phyloP scores from a whole-genome alignment of 2,888 invertebrate species.

The Panopea generosa region DNA sequence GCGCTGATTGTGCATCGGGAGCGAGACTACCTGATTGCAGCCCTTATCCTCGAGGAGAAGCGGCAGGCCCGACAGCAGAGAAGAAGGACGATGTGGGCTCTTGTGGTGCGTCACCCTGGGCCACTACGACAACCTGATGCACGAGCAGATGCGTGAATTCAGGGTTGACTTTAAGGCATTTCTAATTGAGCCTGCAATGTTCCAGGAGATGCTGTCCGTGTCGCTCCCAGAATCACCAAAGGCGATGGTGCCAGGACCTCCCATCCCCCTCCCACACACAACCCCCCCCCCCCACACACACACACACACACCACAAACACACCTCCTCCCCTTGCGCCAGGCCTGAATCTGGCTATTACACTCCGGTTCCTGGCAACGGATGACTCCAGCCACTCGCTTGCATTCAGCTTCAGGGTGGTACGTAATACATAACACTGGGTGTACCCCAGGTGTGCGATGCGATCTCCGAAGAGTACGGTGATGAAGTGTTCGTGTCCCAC shows the following conservation, averaged over 20 bases:
- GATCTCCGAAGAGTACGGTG: slow-evolving; percentile 19
- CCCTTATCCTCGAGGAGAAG: too few relatives aligned
- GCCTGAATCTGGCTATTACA: too few relatives aligned
- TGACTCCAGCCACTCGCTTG: too few relatives aligned
- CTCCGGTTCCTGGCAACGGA: too few relatives aligned
- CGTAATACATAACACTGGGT: slow-evolving; percentile 14
- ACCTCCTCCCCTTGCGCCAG: neutral
- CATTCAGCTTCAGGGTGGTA: too few relatives aligned
- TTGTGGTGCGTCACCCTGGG: too few relatives aligned
- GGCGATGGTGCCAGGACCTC: neutral
- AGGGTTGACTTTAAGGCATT: neutral
- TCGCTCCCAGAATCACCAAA: neutral
- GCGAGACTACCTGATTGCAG: neutral
- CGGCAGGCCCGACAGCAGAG: too few relatives aligned
- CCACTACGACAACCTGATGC: slow-evolving; percentile 12
- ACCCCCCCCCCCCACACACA: too few relatives aligned
- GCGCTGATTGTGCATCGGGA: neutral
- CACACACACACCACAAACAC: too few relatives aligned
- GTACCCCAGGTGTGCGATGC: slow-evolving; percentile 18
- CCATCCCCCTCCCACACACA: too few relatives aligned
- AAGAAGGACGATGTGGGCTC: too few relatives aligned
- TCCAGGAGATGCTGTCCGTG: neutral
- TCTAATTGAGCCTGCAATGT: neutral
- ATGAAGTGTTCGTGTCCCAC: slow-evolving; percentile 26
- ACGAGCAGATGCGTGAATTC: slow-evolving; percentile 2